Evolutionary conservation across 2,888 invertebrate species (phyloP), one percentile per base, ranked within the genome.

Genomic region (Heliconius charithonia): DNA sequence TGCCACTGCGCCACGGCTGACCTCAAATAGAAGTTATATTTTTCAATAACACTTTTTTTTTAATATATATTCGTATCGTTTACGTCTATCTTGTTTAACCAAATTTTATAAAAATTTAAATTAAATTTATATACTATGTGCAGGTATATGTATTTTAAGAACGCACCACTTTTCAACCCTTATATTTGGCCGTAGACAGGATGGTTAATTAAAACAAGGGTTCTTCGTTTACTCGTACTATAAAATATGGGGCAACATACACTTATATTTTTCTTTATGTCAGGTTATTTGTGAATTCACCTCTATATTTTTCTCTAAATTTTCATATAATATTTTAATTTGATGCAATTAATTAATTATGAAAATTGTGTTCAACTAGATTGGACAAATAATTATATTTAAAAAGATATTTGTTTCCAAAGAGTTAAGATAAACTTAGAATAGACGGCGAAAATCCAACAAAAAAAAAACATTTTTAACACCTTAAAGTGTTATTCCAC

Each of bases 171-270:
- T 59, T 59, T 72, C 59, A 72, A 59, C 32, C n/a, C 59, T 72
- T 32, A 37, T 59, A 72, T 59, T 72, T 59, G 56, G 72, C 37
- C 32, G 76, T 76, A 63, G 80, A 80, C 79, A 71, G 76, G 74
- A 74, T 56, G 74, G 76, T 79, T 80, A 76, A 79, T 80, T 80
- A 80, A 75, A 76, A 74, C 70, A 72, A 76, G 76, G 76, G 71
- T 74, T 63, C 75, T 80, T 80, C 65, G 25, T 37, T 59, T 59
- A 72, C 72, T 32, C 59, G 32, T 37, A 59, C 56, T 59, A 72
- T 72, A 72, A 72, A 72, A 72, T 72, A 59, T 72, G 32, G 72
- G 59, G 9, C 72, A 72, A 29, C 32, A 25, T 59, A 19, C 56
- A 72, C 59, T 32, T 72, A 32, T 19, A 25, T n/a, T 72, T 72